Percentiles rank a stretch among this genome's conserved stretches.
Conservation (phyloP, 2,888 invertebrate species). For the Leucophenga maculata region DNA sequence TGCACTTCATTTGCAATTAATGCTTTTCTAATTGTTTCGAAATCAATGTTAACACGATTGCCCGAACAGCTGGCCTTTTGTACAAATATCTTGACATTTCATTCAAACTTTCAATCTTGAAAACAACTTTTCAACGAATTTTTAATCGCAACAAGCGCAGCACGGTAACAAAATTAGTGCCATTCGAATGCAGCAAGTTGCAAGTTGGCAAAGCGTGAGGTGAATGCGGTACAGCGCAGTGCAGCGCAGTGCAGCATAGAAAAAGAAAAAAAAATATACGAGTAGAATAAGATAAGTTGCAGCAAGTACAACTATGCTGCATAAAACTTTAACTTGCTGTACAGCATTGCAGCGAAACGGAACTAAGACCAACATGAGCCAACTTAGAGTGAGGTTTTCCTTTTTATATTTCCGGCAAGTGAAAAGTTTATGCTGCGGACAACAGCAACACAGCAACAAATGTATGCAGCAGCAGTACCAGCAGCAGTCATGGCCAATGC, state of each 20-base stretch:
- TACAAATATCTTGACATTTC: too few species aligned
- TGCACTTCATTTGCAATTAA: too few species aligned
- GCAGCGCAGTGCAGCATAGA: too few species aligned
- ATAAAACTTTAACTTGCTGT: too few species aligned
- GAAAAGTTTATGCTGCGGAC: slow-evolving; percentile 32
- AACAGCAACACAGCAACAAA: slow-evolving; percentile 23
- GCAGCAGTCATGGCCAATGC: slow-evolving; percentile 26
- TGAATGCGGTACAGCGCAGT: too few species aligned
- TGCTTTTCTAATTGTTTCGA: too few species aligned
- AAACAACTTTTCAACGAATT: slow-evolving; percentile 43
- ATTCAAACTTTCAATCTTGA: not conserved
- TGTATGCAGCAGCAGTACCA: slow-evolving; percentile 20
- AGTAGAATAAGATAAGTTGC: too few species aligned
- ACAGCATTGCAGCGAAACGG: not conserved
- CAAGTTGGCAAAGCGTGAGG: too few species aligned
- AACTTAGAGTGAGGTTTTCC: slow-evolving; percentile 40
- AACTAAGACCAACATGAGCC: not conserved
- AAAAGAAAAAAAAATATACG: too few species aligned
- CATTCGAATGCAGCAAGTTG: too few species aligned
- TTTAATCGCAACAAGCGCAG: slow-evolving; percentile 48
- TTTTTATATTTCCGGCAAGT: slow-evolving; percentile 34
- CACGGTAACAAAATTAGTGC: slow-evolving; percentile 29
- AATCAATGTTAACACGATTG: too few species aligned
- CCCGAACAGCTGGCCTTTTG: too few species aligned
- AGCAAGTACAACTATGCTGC: not conserved